Percentiles rank a stretch among this genome's conserved stretches.
These are phyloP conservation scores for Drosophila kambysellisi DNA, from an alignment of 2,888 invertebrate genomes.

Conservation along the genomic window DNA sequence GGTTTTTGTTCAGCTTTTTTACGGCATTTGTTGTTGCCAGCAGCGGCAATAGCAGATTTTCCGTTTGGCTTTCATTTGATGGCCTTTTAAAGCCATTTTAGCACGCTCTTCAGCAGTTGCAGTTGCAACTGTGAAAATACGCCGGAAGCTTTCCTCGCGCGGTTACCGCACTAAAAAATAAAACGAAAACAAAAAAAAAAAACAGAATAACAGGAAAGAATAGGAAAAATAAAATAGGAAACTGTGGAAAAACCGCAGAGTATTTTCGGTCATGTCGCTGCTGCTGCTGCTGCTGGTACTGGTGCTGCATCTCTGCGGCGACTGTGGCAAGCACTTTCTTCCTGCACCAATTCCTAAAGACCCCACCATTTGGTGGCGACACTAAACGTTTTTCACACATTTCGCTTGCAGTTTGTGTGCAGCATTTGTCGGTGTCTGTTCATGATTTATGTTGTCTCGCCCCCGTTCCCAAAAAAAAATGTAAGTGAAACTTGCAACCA, in stretches of 20 bases:
- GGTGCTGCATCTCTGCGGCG: slow-evolving; percentile 28
- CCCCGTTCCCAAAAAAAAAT: slow-evolving; percentile 10
- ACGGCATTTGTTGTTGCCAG: slow-evolving; percentile 45
- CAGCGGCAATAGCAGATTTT: slow-evolving; percentile 50
- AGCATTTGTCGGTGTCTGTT: slow-evolving; percentile 69
- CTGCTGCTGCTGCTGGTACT: slow-evolving; percentile 6
- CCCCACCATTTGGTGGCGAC: slow-evolving; percentile 35
- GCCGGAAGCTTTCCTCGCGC: slow-evolving; percentile 57
- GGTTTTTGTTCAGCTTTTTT: slow-evolving; percentile 9
- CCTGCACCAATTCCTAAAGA: slow-evolving; percentile 38
- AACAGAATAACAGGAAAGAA: slow-evolving; percentile 3
- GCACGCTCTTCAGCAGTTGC: slow-evolving; percentile 44
- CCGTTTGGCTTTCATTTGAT: slow-evolving; percentile 70
- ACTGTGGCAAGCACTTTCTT: slow-evolving; percentile 55
- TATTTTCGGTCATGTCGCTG: slow-evolving; percentile 40
- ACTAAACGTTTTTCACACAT: slow-evolving; percentile 65
- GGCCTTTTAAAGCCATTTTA: slow-evolving; percentile 76
- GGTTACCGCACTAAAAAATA: slow-evolving; percentile 35
- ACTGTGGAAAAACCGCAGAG: slow-evolving; percentile 39
- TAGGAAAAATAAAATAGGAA: slow-evolving; percentile 11
- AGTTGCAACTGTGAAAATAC: slow-evolving; percentile 36
- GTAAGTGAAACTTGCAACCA: slow-evolving; percentile 40
- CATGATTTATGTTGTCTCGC: slow-evolving; percentile 76
- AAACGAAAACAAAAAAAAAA: slow-evolving; percentile 25
- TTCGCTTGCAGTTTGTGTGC: slow-evolving; percentile 44